Conservation (phyloP, 1,140 invertebrate species). For the Cyrtorhinus lividipennis region DNA sequence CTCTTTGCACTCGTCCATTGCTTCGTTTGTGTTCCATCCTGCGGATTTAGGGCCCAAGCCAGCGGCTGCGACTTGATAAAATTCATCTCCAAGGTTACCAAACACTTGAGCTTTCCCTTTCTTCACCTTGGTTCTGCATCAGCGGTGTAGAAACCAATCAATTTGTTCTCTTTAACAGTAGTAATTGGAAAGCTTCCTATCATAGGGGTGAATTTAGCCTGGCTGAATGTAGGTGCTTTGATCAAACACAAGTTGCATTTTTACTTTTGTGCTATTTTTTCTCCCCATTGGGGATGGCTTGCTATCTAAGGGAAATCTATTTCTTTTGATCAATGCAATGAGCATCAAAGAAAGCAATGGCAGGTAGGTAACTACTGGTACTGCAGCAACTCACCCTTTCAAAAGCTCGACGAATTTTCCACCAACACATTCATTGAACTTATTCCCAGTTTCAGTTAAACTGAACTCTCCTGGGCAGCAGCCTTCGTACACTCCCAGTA, state of each 20-base stretch:
- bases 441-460: slow-evolving; percentile 13
- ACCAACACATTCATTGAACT: slow-evolving; percentile 13
- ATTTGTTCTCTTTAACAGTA: not conserved
- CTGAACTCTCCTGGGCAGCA: slow-evolving; percentile 18
- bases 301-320: too few relatives aligned
- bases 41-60: slow-evolving; percentile 33
- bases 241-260: too few relatives aligned
- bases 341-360: too few relatives aligned
- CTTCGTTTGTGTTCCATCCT: slow-evolving; percentile 31
- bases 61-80: slow-evolving; percentile 31
- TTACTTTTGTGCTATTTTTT: too few relatives aligned
- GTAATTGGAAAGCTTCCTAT: too few relatives aligned
- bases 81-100: slow-evolving; percentile 28
- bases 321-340: too few relatives aligned
- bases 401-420: slow-evolving; percentile 14
- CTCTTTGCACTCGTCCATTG: slow-evolving; percentile 33
- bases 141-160: not conserved
- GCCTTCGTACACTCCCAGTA: slow-evolving; percentile 21
- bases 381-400: slow-evolving; percentile 10
- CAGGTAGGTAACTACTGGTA: too few relatives aligned
- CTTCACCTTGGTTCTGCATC: slow-evolving; percentile 5
- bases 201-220: too few relatives aligned
- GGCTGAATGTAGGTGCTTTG: too few relatives aligned
- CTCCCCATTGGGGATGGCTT: too few relatives aligned
- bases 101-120: slow-evolving; percentile 30